Conservation (phyloP, 1,140 invertebrate genomes). For the Pantala flavescens region DNA sequence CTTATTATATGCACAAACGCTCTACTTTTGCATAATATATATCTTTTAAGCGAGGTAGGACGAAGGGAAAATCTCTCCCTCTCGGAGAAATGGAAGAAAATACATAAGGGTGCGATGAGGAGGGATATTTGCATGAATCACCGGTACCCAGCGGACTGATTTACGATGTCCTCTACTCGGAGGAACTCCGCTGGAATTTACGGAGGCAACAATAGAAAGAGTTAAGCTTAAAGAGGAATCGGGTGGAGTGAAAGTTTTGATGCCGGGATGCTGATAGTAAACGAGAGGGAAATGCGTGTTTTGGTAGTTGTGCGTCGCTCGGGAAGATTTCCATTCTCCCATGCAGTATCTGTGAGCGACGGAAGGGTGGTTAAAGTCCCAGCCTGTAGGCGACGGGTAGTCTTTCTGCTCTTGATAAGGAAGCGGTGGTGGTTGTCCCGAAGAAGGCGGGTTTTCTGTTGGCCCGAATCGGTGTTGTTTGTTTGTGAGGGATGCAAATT, state of each 20-base stretch:
- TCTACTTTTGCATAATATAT: no score
- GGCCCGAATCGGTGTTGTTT: no score
- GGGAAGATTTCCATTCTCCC: no score
- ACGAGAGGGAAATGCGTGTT: slow-evolving; percentile 3
- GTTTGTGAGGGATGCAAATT: no score
- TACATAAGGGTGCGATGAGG: not conserved
- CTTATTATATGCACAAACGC: no score
- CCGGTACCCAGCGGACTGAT: not conserved
- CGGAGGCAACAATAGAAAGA: not conserved
- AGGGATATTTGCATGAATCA: slow-evolving; percentile 4
- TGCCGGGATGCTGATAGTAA: not conserved
- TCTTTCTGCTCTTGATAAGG: not conserved
- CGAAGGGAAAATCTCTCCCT: not conserved
- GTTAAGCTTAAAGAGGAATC: no score
- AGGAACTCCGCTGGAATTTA: not conserved
- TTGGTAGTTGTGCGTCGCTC: not conserved
- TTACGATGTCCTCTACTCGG: not conserved
- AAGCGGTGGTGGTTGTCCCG: not conserved
- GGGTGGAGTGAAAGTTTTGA: no score
- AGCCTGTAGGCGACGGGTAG: not conserved
- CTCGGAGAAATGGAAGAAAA: not conserved
- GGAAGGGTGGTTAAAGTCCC: not conserved
- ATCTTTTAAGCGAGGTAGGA: no score
- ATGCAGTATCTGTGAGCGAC: not conserved
- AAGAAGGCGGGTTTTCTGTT: no score